A percentile compares a stretch with the other conserved stretches of the same genome.
phyloP scores from a whole-genome alignment of 2,113 vertebrate species.

The Strix uralensis region DNA sequence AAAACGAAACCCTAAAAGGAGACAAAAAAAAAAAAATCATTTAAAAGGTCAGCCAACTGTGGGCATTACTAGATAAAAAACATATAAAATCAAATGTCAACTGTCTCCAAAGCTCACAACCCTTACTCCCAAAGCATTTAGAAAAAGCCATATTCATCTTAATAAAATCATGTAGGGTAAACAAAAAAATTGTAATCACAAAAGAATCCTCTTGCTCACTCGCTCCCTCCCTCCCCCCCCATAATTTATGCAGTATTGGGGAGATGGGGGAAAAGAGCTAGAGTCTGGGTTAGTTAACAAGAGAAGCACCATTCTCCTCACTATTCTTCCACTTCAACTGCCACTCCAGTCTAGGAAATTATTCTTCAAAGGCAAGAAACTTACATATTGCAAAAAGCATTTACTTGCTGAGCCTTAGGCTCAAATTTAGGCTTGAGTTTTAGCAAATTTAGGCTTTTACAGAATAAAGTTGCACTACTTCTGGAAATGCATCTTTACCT shows the following conservation, averaged over 20 bases:
- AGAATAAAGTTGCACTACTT: neutral
- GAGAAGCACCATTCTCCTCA: neutral
- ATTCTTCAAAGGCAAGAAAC: neutral
- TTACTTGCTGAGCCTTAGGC: neutral
- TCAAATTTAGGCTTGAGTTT: neutral
- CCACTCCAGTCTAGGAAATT: neutral
- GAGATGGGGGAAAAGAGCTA: neutral
- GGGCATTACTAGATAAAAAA: neutral
- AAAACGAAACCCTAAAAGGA: slow-evolving; percentile 69
- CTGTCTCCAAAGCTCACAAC: neutral
- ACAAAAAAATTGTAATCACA: neutral
- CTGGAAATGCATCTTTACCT: neutral
- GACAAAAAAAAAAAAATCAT: neutral
- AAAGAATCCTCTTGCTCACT: neutral
- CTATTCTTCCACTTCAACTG: neutral
- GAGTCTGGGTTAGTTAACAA: neutral
- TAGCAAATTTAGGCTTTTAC: neutral
- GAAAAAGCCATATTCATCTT: neutral
- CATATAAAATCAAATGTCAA: neutral
- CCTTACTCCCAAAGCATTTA: neutral
- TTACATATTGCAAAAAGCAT: neutral
- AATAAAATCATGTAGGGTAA: neutral
- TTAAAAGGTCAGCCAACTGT: neutral
- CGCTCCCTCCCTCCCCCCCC: too few relatives aligned
- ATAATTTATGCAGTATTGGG: neutral